These are phyloP conservation scores for Dendrocincla fuliginosa DNA, from an alignment of 2,797 vertebrate genomes.

Conservation along the genomic window DNA sequence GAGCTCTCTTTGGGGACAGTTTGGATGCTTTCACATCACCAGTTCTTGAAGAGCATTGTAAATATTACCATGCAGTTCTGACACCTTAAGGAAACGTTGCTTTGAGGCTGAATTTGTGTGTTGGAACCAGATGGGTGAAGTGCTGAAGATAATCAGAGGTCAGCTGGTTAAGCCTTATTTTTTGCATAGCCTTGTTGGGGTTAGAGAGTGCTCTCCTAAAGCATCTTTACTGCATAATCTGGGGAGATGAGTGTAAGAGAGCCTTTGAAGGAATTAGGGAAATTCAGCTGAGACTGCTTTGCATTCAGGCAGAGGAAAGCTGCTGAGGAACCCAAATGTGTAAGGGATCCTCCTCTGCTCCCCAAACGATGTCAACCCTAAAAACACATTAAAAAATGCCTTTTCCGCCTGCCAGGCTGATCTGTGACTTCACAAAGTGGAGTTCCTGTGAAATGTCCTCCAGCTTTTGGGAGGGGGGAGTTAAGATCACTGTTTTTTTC, in stretches of 20 bases:
- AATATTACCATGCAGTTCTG: background rate
- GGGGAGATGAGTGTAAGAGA: background rate
- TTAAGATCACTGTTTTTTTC: background rate
- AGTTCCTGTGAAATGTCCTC: rapidly evolving
- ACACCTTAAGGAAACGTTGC: background rate
- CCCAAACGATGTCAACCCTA: background rate
- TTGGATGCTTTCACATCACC: background rate
- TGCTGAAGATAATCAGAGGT: background rate
- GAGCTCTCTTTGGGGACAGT: background rate
- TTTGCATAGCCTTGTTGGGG: background rate
- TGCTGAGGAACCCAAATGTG: background rate
- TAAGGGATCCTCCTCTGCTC: background rate
- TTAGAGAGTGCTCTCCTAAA: background rate
- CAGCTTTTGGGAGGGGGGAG: background rate
- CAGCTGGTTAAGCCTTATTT: background rate
- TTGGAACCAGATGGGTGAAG: background rate
- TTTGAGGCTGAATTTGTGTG: background rate
- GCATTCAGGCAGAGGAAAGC: background rate
- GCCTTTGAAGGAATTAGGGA: conserved; percentile 46
- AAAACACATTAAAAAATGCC: background rate
- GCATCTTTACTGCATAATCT: conserved; percentile 4
- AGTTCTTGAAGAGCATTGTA: background rate
- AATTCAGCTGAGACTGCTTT: background rate
- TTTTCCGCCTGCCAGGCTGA: background rate
- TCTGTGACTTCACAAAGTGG: background rate